Conservation (phyloP, 2,797 vertebrate species). For the Notoglanidium macrostoma region DNA sequence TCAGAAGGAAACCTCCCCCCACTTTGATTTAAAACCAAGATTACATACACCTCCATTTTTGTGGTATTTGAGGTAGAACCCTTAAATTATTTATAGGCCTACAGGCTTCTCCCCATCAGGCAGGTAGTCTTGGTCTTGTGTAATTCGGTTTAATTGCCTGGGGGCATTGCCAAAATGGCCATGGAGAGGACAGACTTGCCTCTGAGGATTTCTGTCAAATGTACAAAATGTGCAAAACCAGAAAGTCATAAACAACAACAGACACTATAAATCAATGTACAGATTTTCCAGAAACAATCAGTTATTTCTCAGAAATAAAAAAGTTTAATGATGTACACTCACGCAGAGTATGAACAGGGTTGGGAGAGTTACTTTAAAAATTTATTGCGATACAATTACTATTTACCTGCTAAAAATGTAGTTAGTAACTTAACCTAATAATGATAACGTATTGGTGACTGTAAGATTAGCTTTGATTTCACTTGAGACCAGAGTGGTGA, state of each 20-base stretch:
- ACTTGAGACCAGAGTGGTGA: not conserved
- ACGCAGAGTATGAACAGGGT: too few relatives aligned
- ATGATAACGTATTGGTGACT: too few relatives aligned
- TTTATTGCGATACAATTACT: too few relatives aligned
- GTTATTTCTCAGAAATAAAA: not conserved
- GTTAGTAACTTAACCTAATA: too few relatives aligned
- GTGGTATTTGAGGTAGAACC: not conserved
- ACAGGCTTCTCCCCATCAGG: not conserved
- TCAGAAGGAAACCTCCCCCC: not conserved
- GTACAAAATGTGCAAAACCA: not conserved
- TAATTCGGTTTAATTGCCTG: not conserved
- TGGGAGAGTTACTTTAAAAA: too few relatives aligned
- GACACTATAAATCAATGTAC: not conserved
- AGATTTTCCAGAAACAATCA: not conserved
- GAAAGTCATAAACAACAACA: not conserved
- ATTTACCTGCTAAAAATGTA: too few relatives aligned
- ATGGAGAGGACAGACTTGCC: not conserved
- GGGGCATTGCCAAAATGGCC: not conserved
- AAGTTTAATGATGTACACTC: too few relatives aligned
- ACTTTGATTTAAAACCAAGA: not conserved
- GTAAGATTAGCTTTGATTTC: too few relatives aligned
- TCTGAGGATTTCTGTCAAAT: not conserved
- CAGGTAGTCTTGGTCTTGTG: not conserved
- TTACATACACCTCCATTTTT: not conserved
- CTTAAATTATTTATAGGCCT: not conserved